Conservation (phyloP, 2,113 vertebrate species). For the Vireo altiloquus region DNA sequence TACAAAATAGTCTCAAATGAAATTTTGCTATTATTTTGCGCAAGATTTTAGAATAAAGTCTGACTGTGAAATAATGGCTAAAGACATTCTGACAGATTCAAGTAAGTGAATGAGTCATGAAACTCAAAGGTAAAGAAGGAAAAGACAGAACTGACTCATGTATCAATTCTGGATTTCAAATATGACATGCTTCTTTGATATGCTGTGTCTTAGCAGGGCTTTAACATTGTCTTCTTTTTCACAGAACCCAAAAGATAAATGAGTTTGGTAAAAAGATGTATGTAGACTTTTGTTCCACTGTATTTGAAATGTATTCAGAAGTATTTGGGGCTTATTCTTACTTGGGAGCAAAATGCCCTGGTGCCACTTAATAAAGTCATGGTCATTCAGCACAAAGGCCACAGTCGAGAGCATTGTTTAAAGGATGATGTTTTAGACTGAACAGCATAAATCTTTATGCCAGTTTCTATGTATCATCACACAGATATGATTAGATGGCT, state of each 20-base stretch:
- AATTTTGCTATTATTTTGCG: background rate
- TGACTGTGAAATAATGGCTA: background rate
- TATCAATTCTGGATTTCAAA: conserved; percentile 5
- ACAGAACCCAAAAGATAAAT: background rate
- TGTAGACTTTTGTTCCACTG: background rate
- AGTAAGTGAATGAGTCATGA: background rate
- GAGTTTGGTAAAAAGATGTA: background rate
- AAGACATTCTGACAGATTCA: conserved; percentile 14
- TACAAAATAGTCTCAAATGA: background rate
- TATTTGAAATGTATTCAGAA: background rate
- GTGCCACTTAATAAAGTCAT: background rate
- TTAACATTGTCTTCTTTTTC: background rate
- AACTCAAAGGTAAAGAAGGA: background rate
- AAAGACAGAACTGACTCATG: background rate
- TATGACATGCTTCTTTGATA: background rate
- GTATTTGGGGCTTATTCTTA: background rate
- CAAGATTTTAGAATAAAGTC: background rate
- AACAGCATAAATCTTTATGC: background rate
- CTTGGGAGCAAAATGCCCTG: background rate
- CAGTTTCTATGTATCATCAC: background rate
- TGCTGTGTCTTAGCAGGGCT: background rate
- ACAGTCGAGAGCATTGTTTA: background rate
- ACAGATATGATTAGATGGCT: background rate
- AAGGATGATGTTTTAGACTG: background rate
- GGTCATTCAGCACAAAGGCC: background rate